Percentiles rank a stretch among this genome's conserved stretches.
Evolutionary conservation across 2,797 vertebrate species (phyloP).

Genomic region (Periophthalmus magnuspinnatus): DNA sequence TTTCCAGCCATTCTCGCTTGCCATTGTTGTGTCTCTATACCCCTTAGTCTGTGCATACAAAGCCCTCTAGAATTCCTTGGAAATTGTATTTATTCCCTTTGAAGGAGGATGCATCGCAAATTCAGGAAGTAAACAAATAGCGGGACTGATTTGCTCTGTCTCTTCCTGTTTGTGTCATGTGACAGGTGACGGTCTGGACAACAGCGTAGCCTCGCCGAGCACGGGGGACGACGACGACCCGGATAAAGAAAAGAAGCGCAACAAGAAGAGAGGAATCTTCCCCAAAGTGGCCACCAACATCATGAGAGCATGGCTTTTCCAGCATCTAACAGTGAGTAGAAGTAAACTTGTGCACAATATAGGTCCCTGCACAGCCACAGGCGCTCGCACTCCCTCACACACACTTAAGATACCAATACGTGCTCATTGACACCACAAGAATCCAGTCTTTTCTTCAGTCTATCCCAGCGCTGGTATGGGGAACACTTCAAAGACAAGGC

Average conservation of each 20-base stretch:
- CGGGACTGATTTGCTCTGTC: slow-evolving; percentile 58
- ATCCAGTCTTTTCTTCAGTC: slow-evolving; percentile 13
- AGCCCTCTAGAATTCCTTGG: slow-evolving; percentile 67
- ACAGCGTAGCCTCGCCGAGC: slow-evolving; percentile 99
- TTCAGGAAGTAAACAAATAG: slow-evolving; percentile 70
- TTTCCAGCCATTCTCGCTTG: slow-evolving; percentile 71
- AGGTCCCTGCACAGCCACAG: slow-evolving; percentile 23
- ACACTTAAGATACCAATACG: slow-evolving; percentile 17
- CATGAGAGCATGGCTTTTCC: slow-evolving; percentile 99
- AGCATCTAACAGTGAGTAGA: slow-evolving; percentile 98
- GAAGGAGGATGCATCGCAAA: slow-evolving; percentile 50
- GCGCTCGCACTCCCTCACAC: slow-evolving; percentile 13
- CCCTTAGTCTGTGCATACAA: slow-evolving; percentile 65
- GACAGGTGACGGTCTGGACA: slow-evolving; percentile 99
- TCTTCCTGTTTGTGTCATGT: slow-evolving; percentile 70
- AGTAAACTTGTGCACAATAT: slow-evolving; percentile 32
- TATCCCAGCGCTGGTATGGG: slow-evolving; percentile 37
- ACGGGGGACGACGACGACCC: slow-evolving; percentile 99
- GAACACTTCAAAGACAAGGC: slow-evolving; percentile 63
- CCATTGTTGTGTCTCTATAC: slow-evolving; percentile 70
- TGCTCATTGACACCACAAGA: slow-evolving; percentile 24
- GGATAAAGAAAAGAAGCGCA: slow-evolving; percentile 99
- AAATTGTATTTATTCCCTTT: slow-evolving; percentile 75
- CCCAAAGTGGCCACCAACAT: slow-evolving; percentile 99
- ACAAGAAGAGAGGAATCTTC: slow-evolving; percentile 99